These are phyloP conservation scores for Drosophila prosaltans DNA, from an alignment of 1,140 invertebrate genomes.

Conservation along the genomic window DNA sequence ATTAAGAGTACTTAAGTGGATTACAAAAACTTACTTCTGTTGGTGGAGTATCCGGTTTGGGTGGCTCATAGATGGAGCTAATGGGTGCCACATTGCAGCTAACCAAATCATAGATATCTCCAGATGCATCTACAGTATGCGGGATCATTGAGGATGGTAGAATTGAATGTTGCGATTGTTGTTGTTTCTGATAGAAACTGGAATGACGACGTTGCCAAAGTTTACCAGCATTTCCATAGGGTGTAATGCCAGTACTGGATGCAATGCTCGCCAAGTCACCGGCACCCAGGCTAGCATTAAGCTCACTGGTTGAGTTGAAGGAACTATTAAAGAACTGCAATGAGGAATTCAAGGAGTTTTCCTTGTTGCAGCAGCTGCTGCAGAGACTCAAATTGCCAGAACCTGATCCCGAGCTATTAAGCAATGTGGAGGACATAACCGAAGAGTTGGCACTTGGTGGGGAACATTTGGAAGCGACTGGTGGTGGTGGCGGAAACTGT, in stretches of 20 bases:
- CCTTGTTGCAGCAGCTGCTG: slow-evolving; percentile 54
- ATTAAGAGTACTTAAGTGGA: too few relatives aligned
- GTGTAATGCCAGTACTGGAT: slow-evolving; percentile 38
- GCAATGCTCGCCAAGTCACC: slow-evolving; percentile 42
- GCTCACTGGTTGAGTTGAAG: slow-evolving; percentile 67
- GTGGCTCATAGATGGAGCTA: slow-evolving; percentile 66
- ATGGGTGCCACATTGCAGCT: slow-evolving; percentile 46
- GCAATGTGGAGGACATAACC: slow-evolving; percentile 48
- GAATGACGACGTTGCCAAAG: slow-evolving; percentile 63
- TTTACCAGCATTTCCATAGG: slow-evolving; percentile 44
- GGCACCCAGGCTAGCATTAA: slow-evolving; percentile 52
- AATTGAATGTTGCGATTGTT: slow-evolving; percentile 12
- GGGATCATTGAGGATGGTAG: neutral
- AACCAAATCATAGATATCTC: slow-evolving; percentile 50
- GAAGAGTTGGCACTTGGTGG: slow-evolving; percentile 40
- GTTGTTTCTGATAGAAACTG: slow-evolving; percentile 39
- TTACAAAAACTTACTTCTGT: slow-evolving; percentile 59
- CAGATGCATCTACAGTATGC: neutral
- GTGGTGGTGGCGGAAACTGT: slow-evolving; percentile 1
- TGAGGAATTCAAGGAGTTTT: slow-evolving; percentile 62
- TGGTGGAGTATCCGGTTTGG: slow-evolving; percentile 83
- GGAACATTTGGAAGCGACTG: slow-evolving; percentile 27
- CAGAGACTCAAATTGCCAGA: slow-evolving; percentile 35
- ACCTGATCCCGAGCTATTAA: slow-evolving; percentile 45
- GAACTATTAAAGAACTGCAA: slow-evolving; percentile 58